Percentiles rank a stretch among this genome's conserved stretches.
These are phyloP conservation scores for Gonocerus acuteangulatus DNA, from an alignment of 2,888 invertebrate species.

Conservation along the genomic window DNA sequence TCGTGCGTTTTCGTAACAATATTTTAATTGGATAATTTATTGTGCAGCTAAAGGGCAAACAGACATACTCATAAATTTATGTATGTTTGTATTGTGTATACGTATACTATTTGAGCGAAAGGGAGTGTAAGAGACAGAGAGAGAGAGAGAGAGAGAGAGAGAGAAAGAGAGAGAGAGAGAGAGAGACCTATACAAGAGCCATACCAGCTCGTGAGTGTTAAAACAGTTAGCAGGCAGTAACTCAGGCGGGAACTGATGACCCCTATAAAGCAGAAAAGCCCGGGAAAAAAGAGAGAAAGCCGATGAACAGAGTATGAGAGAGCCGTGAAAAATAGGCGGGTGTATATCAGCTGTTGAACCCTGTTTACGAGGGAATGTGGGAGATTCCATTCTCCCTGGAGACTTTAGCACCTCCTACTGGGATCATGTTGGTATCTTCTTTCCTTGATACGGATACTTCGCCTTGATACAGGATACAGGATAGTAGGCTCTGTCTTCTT, in stretches of 20 bases:
- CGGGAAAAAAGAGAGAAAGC: neutral
- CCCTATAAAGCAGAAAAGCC: conserved; percentile 21
- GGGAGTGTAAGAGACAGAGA: neutral
- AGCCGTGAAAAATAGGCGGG: conserved; percentile 16
- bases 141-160: conserved; percentile 1
- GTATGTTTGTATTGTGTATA: neutral
- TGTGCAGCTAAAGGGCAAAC: neutral
- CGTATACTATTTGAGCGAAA: neutral
- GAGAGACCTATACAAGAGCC: conserved; percentile 7
- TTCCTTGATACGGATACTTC: too few species aligned
- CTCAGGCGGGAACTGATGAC: conserved; percentile 10
- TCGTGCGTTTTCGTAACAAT: too few species aligned
- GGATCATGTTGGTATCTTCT: too few species aligned
- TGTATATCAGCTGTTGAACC: conserved; percentile 13
- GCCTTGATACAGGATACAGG: too few species aligned
- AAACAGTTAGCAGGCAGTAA: conserved; percentile 21
- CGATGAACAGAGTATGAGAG: neutral
- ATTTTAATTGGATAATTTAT: too few species aligned
- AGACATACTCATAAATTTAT: neutral
- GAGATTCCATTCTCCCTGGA: neutral
- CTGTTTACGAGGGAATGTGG: conserved; percentile 14
- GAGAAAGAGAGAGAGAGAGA: neutral
- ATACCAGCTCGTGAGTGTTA: conserved; percentile 4
- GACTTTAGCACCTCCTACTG: neutral
- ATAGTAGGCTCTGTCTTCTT: too few species aligned